Percentiles rank a stretch among this genome's conserved stretches.
Evolutionary conservation across 37 sponge, comb jelly and placozoan genomes (phyloP).

Genomic region (Tethya wilhelma): DNA sequence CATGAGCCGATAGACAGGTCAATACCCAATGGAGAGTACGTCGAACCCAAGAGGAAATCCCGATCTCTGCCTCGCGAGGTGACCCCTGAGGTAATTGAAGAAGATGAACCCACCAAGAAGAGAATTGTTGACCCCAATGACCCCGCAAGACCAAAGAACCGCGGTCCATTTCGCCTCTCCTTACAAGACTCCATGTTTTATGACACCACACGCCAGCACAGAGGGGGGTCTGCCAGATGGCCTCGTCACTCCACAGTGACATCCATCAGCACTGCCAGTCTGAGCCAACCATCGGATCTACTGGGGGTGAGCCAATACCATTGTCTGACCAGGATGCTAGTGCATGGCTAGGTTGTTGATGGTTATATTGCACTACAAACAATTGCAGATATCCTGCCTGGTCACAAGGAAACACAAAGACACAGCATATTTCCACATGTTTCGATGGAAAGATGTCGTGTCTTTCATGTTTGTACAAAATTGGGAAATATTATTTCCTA

Average conservation of each 20-base stretch:
- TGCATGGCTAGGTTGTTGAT: too few relatives aligned
- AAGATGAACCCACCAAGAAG: background rate
- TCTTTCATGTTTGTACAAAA: too few relatives aligned
- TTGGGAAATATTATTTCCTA: too few relatives aligned
- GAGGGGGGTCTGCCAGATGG: background rate
- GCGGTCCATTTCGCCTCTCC: constrained; percentile 14
- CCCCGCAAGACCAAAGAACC: constrained; percentile 11
- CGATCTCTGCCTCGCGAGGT: background rate
- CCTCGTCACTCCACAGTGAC: background rate
- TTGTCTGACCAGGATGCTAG: too few relatives aligned
- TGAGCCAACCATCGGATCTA: background rate
- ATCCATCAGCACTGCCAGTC: background rate
- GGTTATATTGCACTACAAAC: too few relatives aligned
- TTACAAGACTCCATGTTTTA: constrained; percentile 19
- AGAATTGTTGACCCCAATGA: background rate
- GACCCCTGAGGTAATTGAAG: background rate
- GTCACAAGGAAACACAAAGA: too few relatives aligned
- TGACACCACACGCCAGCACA: background rate
- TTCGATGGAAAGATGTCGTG: too few relatives aligned
- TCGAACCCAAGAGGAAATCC: too few relatives aligned
- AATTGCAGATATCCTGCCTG: too few relatives aligned
- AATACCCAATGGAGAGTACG: too few relatives aligned
- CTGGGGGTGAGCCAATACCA: background rate
- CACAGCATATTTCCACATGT: too few relatives aligned
- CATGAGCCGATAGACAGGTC: too few relatives aligned